These are phyloP conservation scores for Tortricodes alternella DNA, from an alignment of 2,888 invertebrate species.

Conservation along the genomic window DNA sequence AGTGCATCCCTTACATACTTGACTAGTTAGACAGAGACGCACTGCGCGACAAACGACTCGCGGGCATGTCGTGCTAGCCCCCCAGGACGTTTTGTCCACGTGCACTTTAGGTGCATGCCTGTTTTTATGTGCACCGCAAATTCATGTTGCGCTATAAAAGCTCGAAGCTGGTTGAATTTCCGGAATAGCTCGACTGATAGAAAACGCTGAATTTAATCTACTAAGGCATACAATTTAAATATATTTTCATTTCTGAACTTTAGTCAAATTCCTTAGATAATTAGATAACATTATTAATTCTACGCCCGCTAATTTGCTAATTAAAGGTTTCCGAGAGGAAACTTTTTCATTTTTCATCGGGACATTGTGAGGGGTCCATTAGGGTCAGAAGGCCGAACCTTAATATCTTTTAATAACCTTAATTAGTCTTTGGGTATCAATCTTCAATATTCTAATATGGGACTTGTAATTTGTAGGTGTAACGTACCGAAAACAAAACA, in stretches of 20 bases:
- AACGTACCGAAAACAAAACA: no score
- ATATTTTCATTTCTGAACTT: no score
- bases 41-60: no score
- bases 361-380: conserved; percentile 21
- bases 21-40: no score
- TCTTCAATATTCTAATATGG: conserved; percentile 38
- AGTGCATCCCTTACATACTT: no score
- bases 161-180: background rate
- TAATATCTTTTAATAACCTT: conserved; percentile 35
- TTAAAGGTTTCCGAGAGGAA: conserved; percentile 32
- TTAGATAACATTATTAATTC: conserved; percentile 34
- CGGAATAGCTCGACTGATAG: background rate
- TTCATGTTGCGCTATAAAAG: background rate
- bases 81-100: background rate
- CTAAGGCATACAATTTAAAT: no score
- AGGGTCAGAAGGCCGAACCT: conserved; percentile 28
- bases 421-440: conserved; percentile 42
- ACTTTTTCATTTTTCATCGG: conserved; percentile 21
- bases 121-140: background rate
- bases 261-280: conserved; percentile 21
- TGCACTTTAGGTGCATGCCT: background rate
- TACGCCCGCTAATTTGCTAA: conserved; percentile 35
- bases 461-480: conserved; percentile 2
- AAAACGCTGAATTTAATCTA: no score
- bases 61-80: no score